These are phyloP conservation scores for Steinernema feltiae DNA, from an alignment of 1,140 invertebrate genomes.

Conservation along the genomic window DNA sequence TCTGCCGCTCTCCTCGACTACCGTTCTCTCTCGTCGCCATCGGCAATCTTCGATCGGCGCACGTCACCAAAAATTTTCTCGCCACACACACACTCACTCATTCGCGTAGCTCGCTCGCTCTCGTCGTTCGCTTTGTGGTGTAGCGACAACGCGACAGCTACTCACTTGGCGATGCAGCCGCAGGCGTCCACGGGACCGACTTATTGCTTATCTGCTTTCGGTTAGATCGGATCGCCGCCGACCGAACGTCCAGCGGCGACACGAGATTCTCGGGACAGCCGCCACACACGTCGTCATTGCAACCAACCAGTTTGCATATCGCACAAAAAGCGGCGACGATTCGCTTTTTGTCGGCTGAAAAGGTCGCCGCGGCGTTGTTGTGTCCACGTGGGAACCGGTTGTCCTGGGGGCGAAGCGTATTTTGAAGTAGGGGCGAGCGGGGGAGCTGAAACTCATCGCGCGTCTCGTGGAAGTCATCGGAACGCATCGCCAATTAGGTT, in stretches of 20 bases:
- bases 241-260: not conserved
- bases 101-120: not conserved
- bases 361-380: not conserved
- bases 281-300: not conserved
- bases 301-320: not conserved
- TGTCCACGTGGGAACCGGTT: conserved; percentile 7
- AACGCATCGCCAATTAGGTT: not conserved
- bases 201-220: not conserved
- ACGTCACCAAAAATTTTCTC: not conserved
- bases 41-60: conserved; percentile 13
- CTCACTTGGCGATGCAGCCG: not conserved
- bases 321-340: not conserved
- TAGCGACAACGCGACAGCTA: not conserved
- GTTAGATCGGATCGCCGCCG: not conserved
- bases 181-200: not conserved
- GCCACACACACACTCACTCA: conserved; percentile 4
- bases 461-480: not conserved
- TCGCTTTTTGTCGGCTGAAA: not conserved
- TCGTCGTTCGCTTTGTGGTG: not conserved
- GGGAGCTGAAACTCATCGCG: no score
- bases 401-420: not conserved
- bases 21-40: not conserved
- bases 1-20: not conserved
- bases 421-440: not conserved
- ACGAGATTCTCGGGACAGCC: not conserved